Evolutionary conservation across 2,797 vertebrate species (phyloP), one percentile per base, ranked within the genome.

Genomic region (Acanthiza pusilla): DNA sequence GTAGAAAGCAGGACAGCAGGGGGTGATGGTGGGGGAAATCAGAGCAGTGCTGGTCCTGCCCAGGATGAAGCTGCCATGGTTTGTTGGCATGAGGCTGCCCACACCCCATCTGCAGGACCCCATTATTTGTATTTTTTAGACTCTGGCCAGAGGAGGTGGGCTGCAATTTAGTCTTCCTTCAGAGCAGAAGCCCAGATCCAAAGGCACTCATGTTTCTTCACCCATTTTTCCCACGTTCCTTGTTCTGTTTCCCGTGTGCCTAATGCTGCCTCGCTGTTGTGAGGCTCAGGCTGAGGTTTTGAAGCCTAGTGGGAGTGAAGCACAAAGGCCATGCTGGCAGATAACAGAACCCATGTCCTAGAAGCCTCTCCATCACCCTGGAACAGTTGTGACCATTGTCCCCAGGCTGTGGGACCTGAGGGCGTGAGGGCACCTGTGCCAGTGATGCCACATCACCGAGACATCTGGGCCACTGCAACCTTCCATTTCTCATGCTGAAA

Each of bases 401-500:
- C 20, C 51, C 85, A 89, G 72, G 80, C 92, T 67, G 68, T 91
- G 70, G 82, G 84, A 84, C 91, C 80, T 85, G 85, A 85, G 84
- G 89, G 42, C 75, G 79, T 87, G 93, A 88, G 73, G 83, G 75
- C 83, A 82, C 26, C 4, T 54, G 60, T 61, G 60, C 43, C 75
- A 75, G 29, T 0, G 0, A 19, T n/a, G 30, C 36, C 58, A 13
- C 2, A 4, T 43, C 43, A 32, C 38, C 0, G 3, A 90, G 32
- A 55, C 42, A 68, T 71, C 86, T 3, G 11, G 71, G 17, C 47
- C 68, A 60, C 75, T 92, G 91, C 60, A 91, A 38, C 55, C 94
- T 79, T 87, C 94, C 87, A 17, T 67, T 72, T 55, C 63, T 83
- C 13, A 1, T 61, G 61, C 50, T 85, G 79, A 67, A 62, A 76